Conservation (phyloP, 2,113 vertebrate species). For the Tragelaphus strepsiceros region DNA sequence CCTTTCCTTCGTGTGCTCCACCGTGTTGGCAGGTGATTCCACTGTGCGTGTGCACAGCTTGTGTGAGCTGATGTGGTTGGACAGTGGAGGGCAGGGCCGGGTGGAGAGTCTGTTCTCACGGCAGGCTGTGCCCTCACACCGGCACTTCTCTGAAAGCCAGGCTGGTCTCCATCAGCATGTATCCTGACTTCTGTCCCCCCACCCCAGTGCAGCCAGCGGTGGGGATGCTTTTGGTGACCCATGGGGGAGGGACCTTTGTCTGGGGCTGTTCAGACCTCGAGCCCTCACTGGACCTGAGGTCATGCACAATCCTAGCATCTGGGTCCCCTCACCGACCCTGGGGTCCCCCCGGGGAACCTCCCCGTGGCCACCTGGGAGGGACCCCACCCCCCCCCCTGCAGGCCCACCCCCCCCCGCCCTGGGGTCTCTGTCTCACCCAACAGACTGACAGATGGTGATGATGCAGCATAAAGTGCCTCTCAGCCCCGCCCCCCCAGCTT, state of each 20-base stretch:
- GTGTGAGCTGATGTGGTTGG: accelerated
- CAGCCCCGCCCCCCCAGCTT: no score
- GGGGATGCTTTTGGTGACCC: accelerated
- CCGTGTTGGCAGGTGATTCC: accelerated
- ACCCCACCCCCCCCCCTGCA: accelerated
- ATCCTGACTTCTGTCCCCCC: not conserved
- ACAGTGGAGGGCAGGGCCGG: not conserved
- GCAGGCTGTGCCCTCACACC: accelerated
- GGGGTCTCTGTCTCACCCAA: not conserved
- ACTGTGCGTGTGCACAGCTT: not conserved
- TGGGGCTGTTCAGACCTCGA: not conserved
- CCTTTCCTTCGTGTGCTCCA: accelerated
- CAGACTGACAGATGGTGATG: not conserved
- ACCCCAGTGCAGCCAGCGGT: accelerated
- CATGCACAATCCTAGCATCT: not conserved
- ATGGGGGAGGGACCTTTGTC: not conserved
- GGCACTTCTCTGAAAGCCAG: not conserved
- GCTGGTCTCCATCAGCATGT: not conserved
- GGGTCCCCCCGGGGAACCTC: not conserved
- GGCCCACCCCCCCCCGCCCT: accelerated
- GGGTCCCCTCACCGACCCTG: not conserved
- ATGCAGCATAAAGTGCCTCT: accelerated
- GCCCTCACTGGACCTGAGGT: not conserved
- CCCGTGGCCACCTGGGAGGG: accelerated
- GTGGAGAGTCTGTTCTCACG: not conserved